These are phyloP conservation scores for Tetraodon nigroviridis DNA, from an alignment of 2,113 vertebrate species.

Conservation along the genomic window DNA sequence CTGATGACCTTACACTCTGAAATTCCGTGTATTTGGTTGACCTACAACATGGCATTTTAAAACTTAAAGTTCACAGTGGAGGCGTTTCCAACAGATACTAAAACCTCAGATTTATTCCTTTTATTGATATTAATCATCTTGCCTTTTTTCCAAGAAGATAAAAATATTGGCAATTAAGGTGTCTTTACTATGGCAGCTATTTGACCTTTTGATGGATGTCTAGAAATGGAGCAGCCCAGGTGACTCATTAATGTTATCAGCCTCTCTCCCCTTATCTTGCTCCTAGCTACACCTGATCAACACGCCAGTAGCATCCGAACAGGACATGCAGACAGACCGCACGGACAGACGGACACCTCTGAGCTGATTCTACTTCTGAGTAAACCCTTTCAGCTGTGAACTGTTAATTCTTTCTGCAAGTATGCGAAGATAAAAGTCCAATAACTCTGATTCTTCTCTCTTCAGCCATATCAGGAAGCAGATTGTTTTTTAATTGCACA, in stretches of 20 bases:
- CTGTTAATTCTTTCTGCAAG: not conserved
- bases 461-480: not conserved
- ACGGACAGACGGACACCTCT: constrained; percentile 1
- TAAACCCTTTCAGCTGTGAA: too few relatives aligned
- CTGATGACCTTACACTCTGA: constrained; percentile 4
- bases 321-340: not conserved
- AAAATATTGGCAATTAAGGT: constrained; percentile 47
- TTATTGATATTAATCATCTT: constrained; percentile 42
- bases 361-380: not conserved
- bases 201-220: constrained; percentile 55
- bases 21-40: not conserved
- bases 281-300: constrained; percentile 13
- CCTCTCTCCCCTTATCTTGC: not conserved
- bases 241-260: constrained; percentile 29
- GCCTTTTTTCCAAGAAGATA: constrained; percentile 29
- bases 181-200: constrained; percentile 53
- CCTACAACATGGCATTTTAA: not conserved
- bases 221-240: constrained; percentile 12
- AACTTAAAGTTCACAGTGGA: not conserved
- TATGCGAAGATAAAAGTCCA: not conserved
- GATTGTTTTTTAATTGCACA: constrained; percentile 1
- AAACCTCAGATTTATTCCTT: constrained; percentile 28
- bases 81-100: not conserved
- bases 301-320: constrained; percentile 2
- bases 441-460: not conserved